Conservation (phyloP, 2,113 vertebrate genomes). For the Tetrax tetrax region DNA sequence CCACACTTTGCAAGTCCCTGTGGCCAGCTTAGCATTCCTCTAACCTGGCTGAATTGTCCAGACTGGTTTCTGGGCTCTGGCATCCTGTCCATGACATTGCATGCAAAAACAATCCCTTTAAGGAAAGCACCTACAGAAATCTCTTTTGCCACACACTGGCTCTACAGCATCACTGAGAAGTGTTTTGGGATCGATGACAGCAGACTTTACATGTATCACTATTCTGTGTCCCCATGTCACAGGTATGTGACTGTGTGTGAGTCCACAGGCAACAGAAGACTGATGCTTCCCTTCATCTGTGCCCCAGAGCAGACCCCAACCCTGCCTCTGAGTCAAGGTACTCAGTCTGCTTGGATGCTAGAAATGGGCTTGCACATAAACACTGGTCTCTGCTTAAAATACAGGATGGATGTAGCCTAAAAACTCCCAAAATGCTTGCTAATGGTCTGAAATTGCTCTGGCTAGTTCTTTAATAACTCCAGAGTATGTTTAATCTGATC, state of each 20-base stretch:
- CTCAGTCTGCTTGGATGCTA: neutral
- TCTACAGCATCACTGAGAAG: neutral
- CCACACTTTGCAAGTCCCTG: accelerated
- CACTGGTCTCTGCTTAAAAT: neutral
- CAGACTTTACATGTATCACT: neutral
- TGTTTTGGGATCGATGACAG: neutral
- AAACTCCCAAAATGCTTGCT: neutral
- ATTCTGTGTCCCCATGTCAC: neutral
- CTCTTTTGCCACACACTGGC: neutral
- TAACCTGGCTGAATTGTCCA: neutral
- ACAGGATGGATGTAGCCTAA: neutral
- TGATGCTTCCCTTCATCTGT: neutral
- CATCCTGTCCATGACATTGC: neutral
- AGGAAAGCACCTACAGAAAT: neutral
- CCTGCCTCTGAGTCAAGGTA: neutral
- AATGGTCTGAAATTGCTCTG: neutral
- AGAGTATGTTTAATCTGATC: neutral
- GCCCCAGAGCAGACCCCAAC: neutral
- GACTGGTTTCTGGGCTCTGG: neutral
- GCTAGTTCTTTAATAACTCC: neutral
- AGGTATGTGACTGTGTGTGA: neutral
- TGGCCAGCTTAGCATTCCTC: neutral
- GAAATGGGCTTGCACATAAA: neutral
- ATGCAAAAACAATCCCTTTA: neutral
- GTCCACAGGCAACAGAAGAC: neutral